Conservation (phyloP, 1,140 invertebrate species). For the Caenorhabditis tropicalis region DNA sequence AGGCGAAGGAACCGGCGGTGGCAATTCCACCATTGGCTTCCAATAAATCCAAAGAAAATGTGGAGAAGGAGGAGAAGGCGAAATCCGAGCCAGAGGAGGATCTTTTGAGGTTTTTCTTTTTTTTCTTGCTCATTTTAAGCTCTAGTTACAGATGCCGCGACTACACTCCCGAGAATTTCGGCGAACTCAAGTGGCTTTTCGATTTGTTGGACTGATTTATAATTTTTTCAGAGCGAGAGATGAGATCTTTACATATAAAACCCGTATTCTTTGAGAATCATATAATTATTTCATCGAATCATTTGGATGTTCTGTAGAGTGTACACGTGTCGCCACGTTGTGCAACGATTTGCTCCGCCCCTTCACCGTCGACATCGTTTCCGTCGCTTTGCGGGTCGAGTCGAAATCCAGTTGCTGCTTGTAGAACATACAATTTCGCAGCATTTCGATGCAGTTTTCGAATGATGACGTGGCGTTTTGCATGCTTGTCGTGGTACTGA, state of each 20-base stretch:
- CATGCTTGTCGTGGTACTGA: slow-evolving; percentile 73
- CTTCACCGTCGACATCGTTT: background rate
- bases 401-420: slow-evolving; percentile 75
- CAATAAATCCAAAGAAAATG: background rate
- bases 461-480: slow-evolving; percentile 73
- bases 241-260: background rate
- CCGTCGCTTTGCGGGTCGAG: slow-evolving; percentile 61
- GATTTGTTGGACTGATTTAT: slow-evolving; percentile 3
- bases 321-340: slow-evolving; percentile 32
- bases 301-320: background rate
- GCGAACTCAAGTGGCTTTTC: background rate
- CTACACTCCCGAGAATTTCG: background rate
- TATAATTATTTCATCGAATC: background rate
- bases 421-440: slow-evolving; percentile 74
- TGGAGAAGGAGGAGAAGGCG: background rate
- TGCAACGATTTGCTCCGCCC: slow-evolving; percentile 45
- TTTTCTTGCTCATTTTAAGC: background rate
- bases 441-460: slow-evolving; percentile 73
- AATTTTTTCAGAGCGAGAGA: background rate
- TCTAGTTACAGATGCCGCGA: background rate
- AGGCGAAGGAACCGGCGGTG: background rate
- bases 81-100: background rate
- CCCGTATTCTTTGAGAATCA: background rate
- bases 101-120: background rate
- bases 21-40: background rate